Conservation (phyloP, 1,140 invertebrate species). For the Periplaneta americana region DNA sequence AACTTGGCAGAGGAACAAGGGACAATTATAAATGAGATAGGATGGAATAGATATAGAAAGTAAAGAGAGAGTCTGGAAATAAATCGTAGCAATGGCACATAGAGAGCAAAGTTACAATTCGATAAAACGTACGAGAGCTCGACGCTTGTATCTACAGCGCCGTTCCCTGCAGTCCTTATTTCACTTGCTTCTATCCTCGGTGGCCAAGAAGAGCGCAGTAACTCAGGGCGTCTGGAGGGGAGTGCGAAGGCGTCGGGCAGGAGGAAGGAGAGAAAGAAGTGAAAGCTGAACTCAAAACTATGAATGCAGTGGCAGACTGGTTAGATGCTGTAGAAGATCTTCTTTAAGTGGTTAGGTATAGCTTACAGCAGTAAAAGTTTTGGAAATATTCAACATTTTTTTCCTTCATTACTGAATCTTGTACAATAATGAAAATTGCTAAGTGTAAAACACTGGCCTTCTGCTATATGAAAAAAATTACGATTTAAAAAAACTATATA, state of each 20-base stretch:
- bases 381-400: too few species aligned
- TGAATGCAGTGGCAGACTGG: neutral
- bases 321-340: too few species aligned
- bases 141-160: neutral
- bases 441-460: too few species aligned
- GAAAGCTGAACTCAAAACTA: neutral
- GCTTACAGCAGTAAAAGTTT: too few species aligned
- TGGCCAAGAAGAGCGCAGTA: neutral
- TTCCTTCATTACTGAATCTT: too few species aligned
- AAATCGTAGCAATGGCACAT: neutral
- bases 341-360: too few species aligned
- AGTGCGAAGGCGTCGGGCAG: too few species aligned
- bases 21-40: neutral
- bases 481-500: too few species aligned
- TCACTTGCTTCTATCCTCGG: neutral
- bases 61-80: neutral
- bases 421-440: too few species aligned
- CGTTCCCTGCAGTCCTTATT: neutral
- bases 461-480: too few species aligned
- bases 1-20: neutral
- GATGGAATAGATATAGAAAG: neutral
- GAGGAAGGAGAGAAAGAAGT: neutral
- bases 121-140: neutral
- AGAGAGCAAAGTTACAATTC: neutral
- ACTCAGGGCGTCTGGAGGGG: neutral